Conservation (phyloP, 2,797 vertebrate genomes). For the Tachyglossus aculeatus region DNA sequence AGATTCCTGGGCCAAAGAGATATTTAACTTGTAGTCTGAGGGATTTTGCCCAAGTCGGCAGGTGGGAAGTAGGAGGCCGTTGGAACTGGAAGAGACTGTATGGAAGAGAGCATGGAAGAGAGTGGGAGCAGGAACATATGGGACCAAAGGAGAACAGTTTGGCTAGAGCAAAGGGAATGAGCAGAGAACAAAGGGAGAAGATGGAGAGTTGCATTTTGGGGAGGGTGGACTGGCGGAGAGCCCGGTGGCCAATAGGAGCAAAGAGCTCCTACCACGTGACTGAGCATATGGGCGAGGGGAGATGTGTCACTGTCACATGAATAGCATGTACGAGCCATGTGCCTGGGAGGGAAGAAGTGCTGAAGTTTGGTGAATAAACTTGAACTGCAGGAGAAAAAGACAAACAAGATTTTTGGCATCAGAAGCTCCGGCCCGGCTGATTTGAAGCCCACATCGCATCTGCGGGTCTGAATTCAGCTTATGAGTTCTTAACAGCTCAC, state of each 20-base stretch:
- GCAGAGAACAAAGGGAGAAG: not conserved
- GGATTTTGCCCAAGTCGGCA: not conserved
- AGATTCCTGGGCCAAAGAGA: too few relatives aligned
- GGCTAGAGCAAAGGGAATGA: not conserved
- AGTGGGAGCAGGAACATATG: not conserved
- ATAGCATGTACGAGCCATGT: too few relatives aligned
- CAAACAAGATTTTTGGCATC: not conserved
- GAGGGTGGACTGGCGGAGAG: not conserved
- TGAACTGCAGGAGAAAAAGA: not conserved
- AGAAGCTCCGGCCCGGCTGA: constrained; percentile 19
- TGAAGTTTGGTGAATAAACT: not conserved
- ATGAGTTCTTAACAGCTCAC: constrained; percentile 26
- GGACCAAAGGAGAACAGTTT: not conserved
- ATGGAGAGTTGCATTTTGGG: not conserved
- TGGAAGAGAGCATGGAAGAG: not conserved
- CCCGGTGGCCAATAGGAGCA: too few relatives aligned
- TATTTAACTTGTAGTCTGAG: too few relatives aligned
- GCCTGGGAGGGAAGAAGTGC: not conserved
- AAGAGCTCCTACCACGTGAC: too few relatives aligned
- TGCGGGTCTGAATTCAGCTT: constrained; percentile 27
- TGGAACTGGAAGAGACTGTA: not conserved
- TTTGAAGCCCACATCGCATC: constrained; percentile 32
- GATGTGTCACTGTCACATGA: too few relatives aligned
- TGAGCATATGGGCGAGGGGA: too few relatives aligned
- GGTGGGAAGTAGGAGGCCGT: not conserved